phyloP scores from a whole-genome alignment of 2,888 invertebrate species.

The Monoplex corrugatus region DNA sequence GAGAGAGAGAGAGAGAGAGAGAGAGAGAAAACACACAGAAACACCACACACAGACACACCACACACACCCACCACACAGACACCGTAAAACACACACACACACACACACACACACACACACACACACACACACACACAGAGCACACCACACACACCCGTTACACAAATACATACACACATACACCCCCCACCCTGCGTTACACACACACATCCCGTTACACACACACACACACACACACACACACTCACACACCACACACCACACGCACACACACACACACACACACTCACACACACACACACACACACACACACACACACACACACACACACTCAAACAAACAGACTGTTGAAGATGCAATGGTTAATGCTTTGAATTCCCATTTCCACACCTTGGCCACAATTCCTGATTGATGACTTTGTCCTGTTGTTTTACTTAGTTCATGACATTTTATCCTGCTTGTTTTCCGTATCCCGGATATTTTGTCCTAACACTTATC shows the following conservation, averaged over 20 bases:
- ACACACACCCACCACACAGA: background rate
- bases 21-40: too few species aligned
- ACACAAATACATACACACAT: too few species aligned
- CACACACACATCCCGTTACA: background rate
- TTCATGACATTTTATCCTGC: too few species aligned
- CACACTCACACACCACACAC: background rate
- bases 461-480: too few species aligned
- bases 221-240: background rate
- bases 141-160: background rate
- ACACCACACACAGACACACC: background rate
- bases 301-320: slow-evolving; percentile 32
- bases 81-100: background rate
- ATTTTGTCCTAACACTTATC: too few species aligned
- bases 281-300: slow-evolving; percentile 1
- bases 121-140: slow-evolving; percentile 20
- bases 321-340: slow-evolving; percentile 24
- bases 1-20: too few species aligned
- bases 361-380: too few species aligned
- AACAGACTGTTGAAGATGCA: too few species aligned
- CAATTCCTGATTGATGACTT: too few species aligned
- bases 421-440: too few species aligned
- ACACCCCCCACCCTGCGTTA: too few species aligned
- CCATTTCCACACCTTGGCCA: too few species aligned
- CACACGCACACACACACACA: background rate
- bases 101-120: background rate